Evolutionary conservation across 2,888 invertebrate genomes (phyloP).

Genomic region (Ramazzottius varieornatus): DNA sequence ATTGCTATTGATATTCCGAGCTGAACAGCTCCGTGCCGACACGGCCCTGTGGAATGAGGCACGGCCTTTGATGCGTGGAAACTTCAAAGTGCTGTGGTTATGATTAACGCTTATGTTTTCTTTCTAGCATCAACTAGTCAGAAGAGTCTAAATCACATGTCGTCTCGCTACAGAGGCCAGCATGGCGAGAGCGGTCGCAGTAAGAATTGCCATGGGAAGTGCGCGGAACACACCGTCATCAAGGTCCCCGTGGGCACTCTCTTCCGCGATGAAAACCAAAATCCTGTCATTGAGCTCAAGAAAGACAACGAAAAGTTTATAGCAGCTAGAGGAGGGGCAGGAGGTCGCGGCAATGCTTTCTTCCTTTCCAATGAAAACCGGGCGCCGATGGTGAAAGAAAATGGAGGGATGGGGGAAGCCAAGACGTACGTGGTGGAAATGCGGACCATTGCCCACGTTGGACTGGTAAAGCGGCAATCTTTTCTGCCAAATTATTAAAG

Average conservation of each 20-base stretch:
- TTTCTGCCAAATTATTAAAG: conserved; percentile 1
- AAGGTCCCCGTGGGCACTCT: conserved; percentile 59
- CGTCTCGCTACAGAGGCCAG: conserved; percentile 33
- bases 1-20: no score
- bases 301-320: conserved; percentile 49
- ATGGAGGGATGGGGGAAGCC: conserved; percentile 57
- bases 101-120: conserved; percentile 3
- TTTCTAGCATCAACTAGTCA: conserved; percentile 35
- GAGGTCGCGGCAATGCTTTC: conserved; percentile 78
- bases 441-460: conserved; percentile 73
- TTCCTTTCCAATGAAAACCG: conserved; percentile 51
- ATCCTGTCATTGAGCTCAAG: conserved; percentile 36
- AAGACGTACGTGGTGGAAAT: conserved; percentile 48
- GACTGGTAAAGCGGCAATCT: conserved; percentile 43
- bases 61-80: no score
- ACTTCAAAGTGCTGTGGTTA: no score
- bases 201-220: conserved; percentile 55
- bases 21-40: not conserved
- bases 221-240: conserved; percentile 39
- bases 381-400: conserved; percentile 56
- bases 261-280: conserved; percentile 22
- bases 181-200: conserved; percentile 43
- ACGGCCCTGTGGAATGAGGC: not conserved
- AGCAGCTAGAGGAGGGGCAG: conserved; percentile 76
- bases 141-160: conserved; percentile 41